Base-by-base conservation (phyloP, 37 sponge, comb jelly and placozoan species). In the Ianthella basta region DNA sequence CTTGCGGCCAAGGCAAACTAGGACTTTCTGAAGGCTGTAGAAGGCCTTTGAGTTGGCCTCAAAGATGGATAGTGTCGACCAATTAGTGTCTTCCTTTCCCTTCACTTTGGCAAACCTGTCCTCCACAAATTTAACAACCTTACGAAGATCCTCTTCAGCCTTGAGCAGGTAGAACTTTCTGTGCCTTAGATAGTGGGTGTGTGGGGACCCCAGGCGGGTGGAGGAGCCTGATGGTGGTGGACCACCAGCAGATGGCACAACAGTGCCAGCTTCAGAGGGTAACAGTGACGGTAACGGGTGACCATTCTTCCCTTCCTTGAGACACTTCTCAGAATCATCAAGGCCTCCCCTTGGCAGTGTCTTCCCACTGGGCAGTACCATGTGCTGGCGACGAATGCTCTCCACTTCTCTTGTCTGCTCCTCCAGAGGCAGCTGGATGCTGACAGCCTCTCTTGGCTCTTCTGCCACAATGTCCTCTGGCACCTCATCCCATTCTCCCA, bases 1-100 rank as follows among this genome's bases (percentile, higher is more conserved):
- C 14, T 25, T 78, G 25, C 87, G 72, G 12, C 85, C 80, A 0
- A 87, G 85, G 14, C 39, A 35, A 25, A 85, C 84, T 5, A 89
- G 82, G 55, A 83, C 84, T 39, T 87, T 86, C 56, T 93, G 93
- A 15, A 86, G 61, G 0, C 80, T 60, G 30, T 87, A 85, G 54
- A 93, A 93, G 40, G 93, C 87, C 21, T 81, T 83, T 15, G 88
- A 65, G 65, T 89, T 93, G 67, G 65, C 63, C 33, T 93, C 87
- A 87, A 89, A 85, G 61, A 89, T 37, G 34, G 90, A 89, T 20
- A 89, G 80, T 54, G 90, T 82, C 1, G 89, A 82, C 55, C 74
- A 39, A 6, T 89, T 61, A 6, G 88, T 90, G 32, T 67, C 82
- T 33, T 61, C 38, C 29, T 82, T 83, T 0, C 89, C 89, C 36